Base-by-base conservation (phyloP, 2,888 invertebrate genomes). In the Trachelus tabidus region DNA sequence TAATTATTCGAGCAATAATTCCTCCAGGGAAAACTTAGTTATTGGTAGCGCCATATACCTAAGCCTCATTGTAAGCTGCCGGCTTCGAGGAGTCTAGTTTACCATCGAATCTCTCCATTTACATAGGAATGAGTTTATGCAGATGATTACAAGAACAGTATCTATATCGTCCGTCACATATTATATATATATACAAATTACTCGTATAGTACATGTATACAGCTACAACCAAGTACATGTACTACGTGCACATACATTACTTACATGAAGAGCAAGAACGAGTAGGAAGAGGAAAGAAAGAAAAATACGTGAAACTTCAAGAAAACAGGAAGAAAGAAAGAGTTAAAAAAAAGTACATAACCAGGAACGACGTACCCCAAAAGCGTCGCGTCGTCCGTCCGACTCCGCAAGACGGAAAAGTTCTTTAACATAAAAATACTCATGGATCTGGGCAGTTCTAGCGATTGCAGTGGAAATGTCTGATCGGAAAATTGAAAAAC, bases 31-130 rank as follows among this genome's bases (percentile, higher is more conserved):
- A 71, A 71, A 71, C 71, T 71, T 71, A 71, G 71, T 71, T 71
- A 71, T 71, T 71, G 71, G 71, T 23, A 71, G 31, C 12, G 71
- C 31, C 31, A 4, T 81, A 77, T 77, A 68, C 80, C 80, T 83
- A 84, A 85, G 84, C 84, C 79, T 69, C 74, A 79, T 31, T 78
- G 84, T 85, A 85, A 85, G 84, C 85, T 80, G 76, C 82, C 83
- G 79, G 80, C 83, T 81, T 81, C 75, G 79, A 83, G 82, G 85
- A 85, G 84, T 83, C 85, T 81, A 83, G 86, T 85, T 85, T 82
- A 83, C 85, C 86, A 85, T 85, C 81, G 85, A 86, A 85, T 56
- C 76, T 79, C 71, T 75, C 77, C 78, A 34, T 73, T 75, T 74
- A 77, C 76, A 79, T 77, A 90, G 78, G 78, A 78, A 78, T 78